Evolutionary conservation across 2,888 invertebrate genomes (phyloP).

Genomic region (Microplitis manilae): DNA sequence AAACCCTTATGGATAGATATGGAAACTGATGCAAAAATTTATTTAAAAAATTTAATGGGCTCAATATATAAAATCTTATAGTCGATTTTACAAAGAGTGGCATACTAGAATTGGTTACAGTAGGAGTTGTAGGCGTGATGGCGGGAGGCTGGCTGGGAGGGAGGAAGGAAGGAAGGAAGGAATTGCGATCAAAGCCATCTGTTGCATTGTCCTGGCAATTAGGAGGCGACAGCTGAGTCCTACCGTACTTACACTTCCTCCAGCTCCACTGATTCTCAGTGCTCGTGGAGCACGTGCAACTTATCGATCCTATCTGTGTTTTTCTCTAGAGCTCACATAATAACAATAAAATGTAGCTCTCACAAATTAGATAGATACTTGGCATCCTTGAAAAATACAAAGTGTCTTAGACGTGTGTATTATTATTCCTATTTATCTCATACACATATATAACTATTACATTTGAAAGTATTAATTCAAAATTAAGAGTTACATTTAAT

Average conservation of each 20-base stretch:
- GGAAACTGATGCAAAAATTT: neutral
- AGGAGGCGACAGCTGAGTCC: slow-evolving; percentile 72
- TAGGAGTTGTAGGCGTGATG: neutral
- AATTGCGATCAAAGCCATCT: slow-evolving; percentile 72
- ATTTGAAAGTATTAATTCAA: no score
- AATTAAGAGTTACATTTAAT: no score
- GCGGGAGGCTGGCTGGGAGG: neutral
- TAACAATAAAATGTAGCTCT: neutral
- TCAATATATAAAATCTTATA: neutral
- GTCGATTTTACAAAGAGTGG: neutral
- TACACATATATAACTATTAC: neutral
- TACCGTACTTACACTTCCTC: slow-evolving; percentile 67
- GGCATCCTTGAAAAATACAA: neutral
- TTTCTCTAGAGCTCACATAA: slow-evolving; percentile 6
- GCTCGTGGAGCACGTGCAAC: slow-evolving; percentile 59
- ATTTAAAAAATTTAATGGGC: neutral
- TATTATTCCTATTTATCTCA: neutral
- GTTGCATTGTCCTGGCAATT: slow-evolving; percentile 72
- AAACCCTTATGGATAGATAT: neutral
- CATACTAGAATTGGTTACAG: slow-evolving; percentile 37
- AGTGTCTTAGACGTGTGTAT: neutral
- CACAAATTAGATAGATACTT: neutral
- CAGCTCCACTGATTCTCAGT: slow-evolving; percentile 63
- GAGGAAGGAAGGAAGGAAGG: slow-evolving; percentile 54
- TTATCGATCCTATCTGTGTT: slow-evolving; percentile 60